Conservation (phyloP, 30 jellyfish, hydroid and myxozoan species). For the Turritopsis rubra region DNA sequence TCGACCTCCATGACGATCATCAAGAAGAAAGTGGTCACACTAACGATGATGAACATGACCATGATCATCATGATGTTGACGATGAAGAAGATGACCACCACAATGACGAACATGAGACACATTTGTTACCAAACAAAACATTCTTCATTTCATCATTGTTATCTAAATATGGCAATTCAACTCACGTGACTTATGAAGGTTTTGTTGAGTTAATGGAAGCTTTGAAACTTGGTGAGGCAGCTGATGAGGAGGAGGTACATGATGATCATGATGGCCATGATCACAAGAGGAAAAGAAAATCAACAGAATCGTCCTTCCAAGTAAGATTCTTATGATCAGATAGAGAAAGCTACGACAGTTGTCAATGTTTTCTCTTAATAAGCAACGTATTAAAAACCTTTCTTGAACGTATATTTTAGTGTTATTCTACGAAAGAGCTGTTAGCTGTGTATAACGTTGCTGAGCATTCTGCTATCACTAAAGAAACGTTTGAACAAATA, state of each 20-base stretch:
- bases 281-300: constrained; percentile 49
- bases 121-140: neutral
- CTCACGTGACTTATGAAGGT: constrained; percentile 38
- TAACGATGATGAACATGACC: constrained; percentile 38
- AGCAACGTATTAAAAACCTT: neutral
- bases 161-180: constrained; percentile 57
- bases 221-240: constrained; percentile 50
- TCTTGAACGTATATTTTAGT: constrained; percentile 24
- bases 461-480: constrained; percentile 28
- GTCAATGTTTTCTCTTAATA: neutral
- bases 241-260: neutral
- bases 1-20: constrained; percentile 20
- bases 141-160: neutral
- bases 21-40: constrained; percentile 33
- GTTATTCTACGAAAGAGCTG: constrained; percentile 58
- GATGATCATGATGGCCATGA: constrained; percentile 31
- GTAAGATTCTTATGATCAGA: neutral
- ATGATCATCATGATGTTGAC: constrained; percentile 43
- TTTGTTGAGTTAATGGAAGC: constrained; percentile 50
- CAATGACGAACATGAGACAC: neutral
- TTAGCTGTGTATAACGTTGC: constrained; percentile 38
- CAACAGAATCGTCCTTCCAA: neutral
- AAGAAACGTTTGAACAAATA: constrained; percentile 38
- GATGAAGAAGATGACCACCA: neutral
- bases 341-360: neutral